Base-by-base conservation (phyloP, 2,888 invertebrate species). In the Anoncus sp. region DNA sequence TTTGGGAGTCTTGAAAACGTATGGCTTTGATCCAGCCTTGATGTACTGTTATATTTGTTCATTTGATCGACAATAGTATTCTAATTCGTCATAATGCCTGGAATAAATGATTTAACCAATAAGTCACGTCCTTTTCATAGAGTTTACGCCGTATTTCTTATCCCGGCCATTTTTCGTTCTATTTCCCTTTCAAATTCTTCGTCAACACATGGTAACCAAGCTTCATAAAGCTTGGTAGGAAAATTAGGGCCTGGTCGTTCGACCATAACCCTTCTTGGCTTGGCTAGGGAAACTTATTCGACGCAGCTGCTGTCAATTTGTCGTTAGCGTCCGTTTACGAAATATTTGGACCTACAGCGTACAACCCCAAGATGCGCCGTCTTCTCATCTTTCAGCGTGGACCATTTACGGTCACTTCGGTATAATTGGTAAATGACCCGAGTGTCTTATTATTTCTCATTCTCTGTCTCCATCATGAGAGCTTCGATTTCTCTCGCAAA, bases 301-400 rank as follows among this genome's bases (percentile, higher is more conserved):
- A 49, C 66, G 65, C 85, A 86, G 86, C 85, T 86, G 85, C 65
- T 82, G 80, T 82, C 83, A 77, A 86, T 85, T 85, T 82, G 84
- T 84, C 82, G 80, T 12, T 75, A 65, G 67, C 53, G 57, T 22
- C n/a, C n/a, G 72, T 77, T 79, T 74, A 79, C 74, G 79, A 75
- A 78, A 78, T 78, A 75, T 78, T 78, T 75, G 63, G 67, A 71
- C 66, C 71, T 16, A 71, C 40, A 35, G 67, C 12, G 47, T 31
- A 53, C 18, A 51, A 0, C n/a, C 22, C 47, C 62, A 43, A 38
- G 60, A 62, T 55, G 77, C 47, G 72, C 24, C 63, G 69, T 75
- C 78, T 75, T 80, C 70, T 70, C 69, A 77, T 80, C 47, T 78
- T 70, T 72, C 62, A 62, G 51, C 38, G 69, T 74, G 60, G 67